Percentiles rank a stretch among this genome's conserved stretches.
phyloP scores from a whole-genome alignment of 2,113 vertebrate species.

The Cavia aperea region DNA sequence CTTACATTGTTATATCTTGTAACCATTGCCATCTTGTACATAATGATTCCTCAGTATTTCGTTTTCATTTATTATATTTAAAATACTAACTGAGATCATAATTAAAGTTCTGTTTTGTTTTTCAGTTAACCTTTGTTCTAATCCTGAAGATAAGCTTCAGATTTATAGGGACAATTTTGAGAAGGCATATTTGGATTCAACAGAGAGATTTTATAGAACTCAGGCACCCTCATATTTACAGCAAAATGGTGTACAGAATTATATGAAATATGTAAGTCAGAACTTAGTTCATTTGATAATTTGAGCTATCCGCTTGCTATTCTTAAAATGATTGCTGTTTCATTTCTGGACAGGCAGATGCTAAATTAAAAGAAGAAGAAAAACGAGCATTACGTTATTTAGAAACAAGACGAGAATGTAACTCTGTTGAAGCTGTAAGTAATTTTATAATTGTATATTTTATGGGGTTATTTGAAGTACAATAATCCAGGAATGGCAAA shows the following conservation, averaged over 20 bases:
- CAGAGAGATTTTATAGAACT: conserved; percentile 98
- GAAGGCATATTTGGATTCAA: conserved; percentile 98
- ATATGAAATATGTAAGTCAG: conserved; percentile 99
- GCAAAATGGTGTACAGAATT: conserved; percentile 99
- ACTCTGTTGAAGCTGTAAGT: conserved; percentile 98
- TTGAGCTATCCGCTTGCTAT: conserved; percentile 49
- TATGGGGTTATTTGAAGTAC: not conserved
- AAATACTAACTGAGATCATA: conserved; percentile 41
- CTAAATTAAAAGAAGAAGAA: conserved; percentile 98
- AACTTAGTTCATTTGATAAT: conserved; percentile 54
- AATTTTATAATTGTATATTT: conserved; percentile 42
- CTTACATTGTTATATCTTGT: not conserved
- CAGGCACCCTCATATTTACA: conserved; percentile 98
- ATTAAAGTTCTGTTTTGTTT: conserved; percentile 71
- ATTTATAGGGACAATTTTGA: conserved; percentile 99
- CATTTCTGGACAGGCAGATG: conserved; percentile 90
- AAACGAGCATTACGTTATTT: conserved; percentile 96
- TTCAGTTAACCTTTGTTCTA: conserved; percentile 98
- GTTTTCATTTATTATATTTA: conserved; percentile 35
- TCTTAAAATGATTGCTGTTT: conserved; percentile 76
- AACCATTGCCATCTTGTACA: not conserved
- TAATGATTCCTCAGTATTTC: conserved; percentile 39
- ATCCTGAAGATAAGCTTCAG: conserved; percentile 98
- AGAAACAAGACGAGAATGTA: conserved; percentile 98
- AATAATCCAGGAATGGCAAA: not conserved